These are phyloP conservation scores for Eupithecia subumbrata DNA, from an alignment of 2,888 invertebrate species.

Conservation along the genomic window DNA sequence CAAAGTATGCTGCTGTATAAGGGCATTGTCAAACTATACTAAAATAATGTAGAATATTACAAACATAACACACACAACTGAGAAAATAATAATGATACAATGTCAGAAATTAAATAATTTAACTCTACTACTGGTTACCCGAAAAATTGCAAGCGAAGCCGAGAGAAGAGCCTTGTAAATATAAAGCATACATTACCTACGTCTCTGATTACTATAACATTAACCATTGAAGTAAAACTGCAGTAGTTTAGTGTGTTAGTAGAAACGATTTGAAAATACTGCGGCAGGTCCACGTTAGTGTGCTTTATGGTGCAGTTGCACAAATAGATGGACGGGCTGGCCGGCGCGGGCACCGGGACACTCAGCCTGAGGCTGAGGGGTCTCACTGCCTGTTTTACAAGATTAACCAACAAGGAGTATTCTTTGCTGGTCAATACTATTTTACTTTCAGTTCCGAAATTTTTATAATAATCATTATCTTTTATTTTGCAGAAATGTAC, in stretches of 20 bases:
- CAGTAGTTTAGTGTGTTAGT: constrained; percentile 10
- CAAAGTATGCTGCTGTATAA: no score
- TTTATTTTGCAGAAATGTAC: no score
- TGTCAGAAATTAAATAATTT: no score
- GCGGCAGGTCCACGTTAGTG: constrained; percentile 22
- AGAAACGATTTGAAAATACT: constrained; percentile 35
- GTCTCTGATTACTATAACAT: background rate
- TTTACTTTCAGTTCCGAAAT: background rate
- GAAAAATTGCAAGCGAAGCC: background rate
- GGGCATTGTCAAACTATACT: no score
- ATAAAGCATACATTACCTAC: background rate
- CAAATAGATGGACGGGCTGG: constrained; percentile 41
- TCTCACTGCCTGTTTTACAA: background rate
- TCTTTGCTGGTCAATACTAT: background rate
- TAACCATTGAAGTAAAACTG: constrained; percentile 17
- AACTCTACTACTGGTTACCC: background rate
- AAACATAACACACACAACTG: no score
- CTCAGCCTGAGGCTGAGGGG: background rate
- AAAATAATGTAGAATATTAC: no score
- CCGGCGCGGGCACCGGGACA: background rate
- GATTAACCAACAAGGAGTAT: background rate
- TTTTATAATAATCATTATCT: no score
- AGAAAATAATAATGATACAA: no score
- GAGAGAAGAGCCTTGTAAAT: background rate
- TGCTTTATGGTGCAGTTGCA: constrained; percentile 42